Evolutionary conservation across 2,113 vertebrate genomes (phyloP).

Genomic region (Rhinopomastus cyanomelas): DNA sequence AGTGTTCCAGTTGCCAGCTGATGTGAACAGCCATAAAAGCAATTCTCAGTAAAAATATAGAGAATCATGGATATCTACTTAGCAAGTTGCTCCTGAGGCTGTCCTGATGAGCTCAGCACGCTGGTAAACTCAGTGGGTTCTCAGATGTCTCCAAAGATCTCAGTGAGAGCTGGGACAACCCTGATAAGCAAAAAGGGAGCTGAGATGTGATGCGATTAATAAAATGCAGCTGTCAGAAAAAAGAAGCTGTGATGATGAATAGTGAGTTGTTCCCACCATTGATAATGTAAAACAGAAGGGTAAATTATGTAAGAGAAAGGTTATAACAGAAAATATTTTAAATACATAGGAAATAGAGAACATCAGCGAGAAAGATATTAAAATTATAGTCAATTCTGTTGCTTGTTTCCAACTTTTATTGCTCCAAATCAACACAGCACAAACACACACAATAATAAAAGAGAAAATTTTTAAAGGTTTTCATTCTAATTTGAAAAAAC

Average conservation of each 20-base stretch:
- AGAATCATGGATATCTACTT: background rate
- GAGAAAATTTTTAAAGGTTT: background rate
- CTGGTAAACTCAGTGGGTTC: background rate
- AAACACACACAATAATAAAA: background rate
- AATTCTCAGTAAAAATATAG: background rate
- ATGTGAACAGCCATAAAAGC: background rate
- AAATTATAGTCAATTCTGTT: background rate
- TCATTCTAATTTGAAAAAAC: background rate
- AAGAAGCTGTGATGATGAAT: background rate
- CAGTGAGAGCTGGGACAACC: fast-evolving
- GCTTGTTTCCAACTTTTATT: background rate
- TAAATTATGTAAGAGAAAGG: background rate
- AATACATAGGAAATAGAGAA: background rate
- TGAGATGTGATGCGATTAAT: background rate
- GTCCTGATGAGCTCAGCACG: background rate
- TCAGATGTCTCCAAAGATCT: background rate
- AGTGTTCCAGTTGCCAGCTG: background rate
- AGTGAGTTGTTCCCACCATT: background rate
- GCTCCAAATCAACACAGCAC: background rate
- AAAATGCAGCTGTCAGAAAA: background rate
- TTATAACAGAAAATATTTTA: background rate
- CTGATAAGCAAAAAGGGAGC: background rate
- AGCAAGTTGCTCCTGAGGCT: background rate
- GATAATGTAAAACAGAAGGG: background rate
- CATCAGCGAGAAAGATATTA: background rate